These are phyloP conservation scores for Cavia aperea DNA, from an alignment of 2,113 vertebrate genomes.

Conservation along the genomic window DNA sequence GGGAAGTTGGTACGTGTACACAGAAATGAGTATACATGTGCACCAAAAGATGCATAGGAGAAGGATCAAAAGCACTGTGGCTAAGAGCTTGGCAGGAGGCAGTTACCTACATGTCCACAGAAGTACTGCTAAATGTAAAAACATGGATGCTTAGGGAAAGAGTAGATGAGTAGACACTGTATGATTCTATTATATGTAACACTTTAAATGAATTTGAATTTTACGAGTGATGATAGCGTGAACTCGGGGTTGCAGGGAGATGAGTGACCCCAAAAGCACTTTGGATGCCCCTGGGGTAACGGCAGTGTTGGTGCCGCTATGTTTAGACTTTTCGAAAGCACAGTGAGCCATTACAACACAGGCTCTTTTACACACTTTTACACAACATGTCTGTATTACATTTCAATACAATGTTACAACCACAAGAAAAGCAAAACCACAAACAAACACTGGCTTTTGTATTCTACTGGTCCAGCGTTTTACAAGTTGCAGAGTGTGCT, in stretches of 20 bases:
- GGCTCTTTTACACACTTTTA: neutral
- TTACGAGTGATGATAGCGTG: neutral
- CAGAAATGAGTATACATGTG: neutral
- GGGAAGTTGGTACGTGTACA: neutral
- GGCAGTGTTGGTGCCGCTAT: neutral
- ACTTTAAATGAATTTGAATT: neutral
- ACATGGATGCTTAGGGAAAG: neutral
- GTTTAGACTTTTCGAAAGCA: neutral
- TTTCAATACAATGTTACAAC: neutral
- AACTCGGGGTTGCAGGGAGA: too few species aligned
- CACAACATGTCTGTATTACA: neutral
- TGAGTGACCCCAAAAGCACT: neutral
- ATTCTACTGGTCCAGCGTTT: neutral
- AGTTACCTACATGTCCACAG: neutral
- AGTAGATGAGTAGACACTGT: neutral
- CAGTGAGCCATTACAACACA: neutral
- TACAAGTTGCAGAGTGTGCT: neutral
- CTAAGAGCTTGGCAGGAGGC: neutral
- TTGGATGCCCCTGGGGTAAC: too few species aligned
- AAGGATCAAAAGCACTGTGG: neutral
- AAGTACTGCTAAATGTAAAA: neutral
- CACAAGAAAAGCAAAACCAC: conserved; percentile 6
- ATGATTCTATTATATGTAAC: conserved; percentile 15
- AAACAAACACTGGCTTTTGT: neutral
- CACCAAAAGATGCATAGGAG: neutral